Percentiles rank a stretch among this genome's conserved stretches.
phyloP scores from a whole-genome alignment of 2,888 invertebrate genomes.

The Drosophila neoperkinsi region DNA sequence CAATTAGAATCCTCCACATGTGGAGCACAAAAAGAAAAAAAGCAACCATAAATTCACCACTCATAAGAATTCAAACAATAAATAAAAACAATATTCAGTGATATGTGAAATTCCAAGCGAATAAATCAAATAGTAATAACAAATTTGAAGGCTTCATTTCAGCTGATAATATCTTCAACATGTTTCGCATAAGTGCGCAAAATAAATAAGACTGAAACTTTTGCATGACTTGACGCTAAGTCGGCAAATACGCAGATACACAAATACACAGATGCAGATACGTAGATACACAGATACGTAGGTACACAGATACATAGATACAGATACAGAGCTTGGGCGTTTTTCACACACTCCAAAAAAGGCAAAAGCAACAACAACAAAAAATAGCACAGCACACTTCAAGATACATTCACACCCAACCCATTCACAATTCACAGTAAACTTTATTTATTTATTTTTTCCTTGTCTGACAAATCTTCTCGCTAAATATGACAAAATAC shows the following conservation, averaged over 20 bases:
- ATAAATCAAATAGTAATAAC: not conserved
- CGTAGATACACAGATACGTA: not conserved
- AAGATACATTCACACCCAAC: constrained; percentile 72
- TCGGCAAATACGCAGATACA: constrained; percentile 25
- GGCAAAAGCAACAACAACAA: constrained; percentile 10
- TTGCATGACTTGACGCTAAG: constrained; percentile 20
- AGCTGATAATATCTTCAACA: constrained; percentile 27
- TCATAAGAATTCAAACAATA: not conserved
- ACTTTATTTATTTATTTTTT: constrained; percentile 12
- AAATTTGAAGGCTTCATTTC: constrained; percentile 30
- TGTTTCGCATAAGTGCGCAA: constrained; percentile 22
- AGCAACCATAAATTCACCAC: not conserved
- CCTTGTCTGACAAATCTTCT: constrained; percentile 1
- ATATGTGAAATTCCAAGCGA: constrained; percentile 21
- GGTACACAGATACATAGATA: constrained; percentile 14
- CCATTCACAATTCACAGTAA: constrained; percentile 21
- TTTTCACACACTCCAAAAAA: constrained; percentile 67
- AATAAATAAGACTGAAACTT: constrained; percentile 6
- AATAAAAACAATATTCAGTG: constrained; percentile 2
- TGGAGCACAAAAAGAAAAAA: not conserved
- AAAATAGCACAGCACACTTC: constrained; percentile 49
- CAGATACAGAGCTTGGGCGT: constrained; percentile 62
- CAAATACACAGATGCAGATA: constrained; percentile 19
- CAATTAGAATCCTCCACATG: not conserved
- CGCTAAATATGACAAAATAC: constrained; percentile 21